Base-by-base conservation (phyloP, 2,797 vertebrate genomes). In the Melanotaenia parkinsoni region DNA sequence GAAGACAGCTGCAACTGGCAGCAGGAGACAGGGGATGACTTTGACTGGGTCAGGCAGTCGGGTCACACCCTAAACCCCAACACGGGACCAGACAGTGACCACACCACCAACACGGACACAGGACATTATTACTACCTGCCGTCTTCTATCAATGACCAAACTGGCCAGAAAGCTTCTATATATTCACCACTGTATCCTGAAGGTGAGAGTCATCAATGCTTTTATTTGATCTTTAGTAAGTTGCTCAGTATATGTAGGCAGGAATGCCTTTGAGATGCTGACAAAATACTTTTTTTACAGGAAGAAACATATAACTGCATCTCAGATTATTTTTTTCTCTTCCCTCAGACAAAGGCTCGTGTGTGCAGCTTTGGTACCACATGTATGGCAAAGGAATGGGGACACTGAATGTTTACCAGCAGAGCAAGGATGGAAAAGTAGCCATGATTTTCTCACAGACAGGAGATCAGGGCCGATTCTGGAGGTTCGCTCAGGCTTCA, bases 341-440 rank as follows among this genome's bases (percentile, higher is more conserved):
- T 74, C 35, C 64, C 68, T 28, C 78, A 95, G 94, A 38, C 20
- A 84, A 82, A 76, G 85, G 79, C 22, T 80, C 75, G 12, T 95
- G 95, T 72, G 40, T 95, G 47, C 91, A 95, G 80, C 74, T 95
- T 60, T 95, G 94, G 95, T 95, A 92, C 84, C 87, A 94, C 91
- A 93, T 95, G 93, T 86, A 83, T 6, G 94, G 93, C 22, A 58
- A 56, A 73, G 91, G 80, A 33, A 70, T 89, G 24, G 93, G 93
- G 54, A 89, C 56, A 0, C 69, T 95, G 53, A 95, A 94, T 14
- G 79, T 95, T 70, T 95, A 94, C 85, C 92, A 94, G 79, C 72
- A 91, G 71, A 81, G 65, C 47, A 81, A 82, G 54, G 80, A 81
- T 0, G 90, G 84, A 37, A 72, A 70, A 26, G 37, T 40, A 40